Percentiles rank a stretch among this genome's conserved stretches.
Evolutionary conservation across 2,113 vertebrate species (phyloP).

Genomic region (Actenoides lindsayi): DNA sequence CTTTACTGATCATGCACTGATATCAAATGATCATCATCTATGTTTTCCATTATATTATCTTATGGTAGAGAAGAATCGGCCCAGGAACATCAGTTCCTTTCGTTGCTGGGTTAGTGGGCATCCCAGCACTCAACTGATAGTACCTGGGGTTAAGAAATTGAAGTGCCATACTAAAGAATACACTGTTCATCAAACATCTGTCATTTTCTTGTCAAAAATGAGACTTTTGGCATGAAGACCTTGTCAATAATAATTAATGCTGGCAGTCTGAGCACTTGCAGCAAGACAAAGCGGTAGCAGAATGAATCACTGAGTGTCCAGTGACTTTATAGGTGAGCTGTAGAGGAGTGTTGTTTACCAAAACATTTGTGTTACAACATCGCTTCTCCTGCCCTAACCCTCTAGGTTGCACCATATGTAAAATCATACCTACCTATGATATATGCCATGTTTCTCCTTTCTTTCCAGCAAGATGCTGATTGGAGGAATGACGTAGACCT

Average conservation of each 20-base stretch:
- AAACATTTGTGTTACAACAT: conserved; percentile 26
- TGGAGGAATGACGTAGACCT: conserved; percentile 73
- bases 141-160: background rate
- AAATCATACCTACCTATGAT: conserved; percentile 75
- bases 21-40: background rate
- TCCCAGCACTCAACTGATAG: background rate
- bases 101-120: background rate
- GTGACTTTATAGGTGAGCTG: background rate
- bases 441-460: conserved; percentile 75
- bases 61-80: background rate
- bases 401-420: conserved; percentile 41
- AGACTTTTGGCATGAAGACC: background rate
- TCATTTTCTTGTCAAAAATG: background rate
- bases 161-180: background rate
- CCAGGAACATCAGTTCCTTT: background rate
- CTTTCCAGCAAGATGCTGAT: conserved; percentile 76
- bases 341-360: conserved; percentile 70
- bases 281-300: conserved; percentile 64
- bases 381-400: conserved; percentile 22
- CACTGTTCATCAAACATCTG: background rate
- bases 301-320: conserved; percentile 7
- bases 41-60: background rate
- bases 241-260: background rate
- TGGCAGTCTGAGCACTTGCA: conserved; percentile 48
- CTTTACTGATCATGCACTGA: background rate